A percentile compares a stretch with the other conserved stretches of the same genome.
These are phyloP conservation scores for Bufo bufo DNA, from an alignment of 2,113 vertebrate species.

Conservation along the genomic window DNA sequence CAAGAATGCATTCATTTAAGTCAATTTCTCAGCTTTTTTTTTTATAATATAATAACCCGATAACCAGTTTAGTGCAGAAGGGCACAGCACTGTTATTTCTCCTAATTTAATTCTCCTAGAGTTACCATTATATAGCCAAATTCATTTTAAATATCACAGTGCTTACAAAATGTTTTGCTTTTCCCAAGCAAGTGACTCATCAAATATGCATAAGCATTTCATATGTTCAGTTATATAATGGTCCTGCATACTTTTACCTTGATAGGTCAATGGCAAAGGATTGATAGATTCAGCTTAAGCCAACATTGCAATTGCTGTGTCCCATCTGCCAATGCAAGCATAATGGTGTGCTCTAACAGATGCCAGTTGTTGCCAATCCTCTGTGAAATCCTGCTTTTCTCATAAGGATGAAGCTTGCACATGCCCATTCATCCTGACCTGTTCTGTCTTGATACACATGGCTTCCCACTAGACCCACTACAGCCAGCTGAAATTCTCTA, in stretches of 20 bases:
- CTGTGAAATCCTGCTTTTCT: not conserved
- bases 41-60: not conserved
- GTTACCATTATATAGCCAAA: constrained; percentile 1
- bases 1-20: not conserved
- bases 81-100: not conserved
- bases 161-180: not conserved
- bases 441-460: not conserved
- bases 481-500: constrained; percentile 6
- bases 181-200: not conserved
- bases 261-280: not conserved
- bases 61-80: not conserved
- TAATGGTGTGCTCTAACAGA: constrained; percentile 21
- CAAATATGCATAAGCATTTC: not conserved
- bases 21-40: not conserved
- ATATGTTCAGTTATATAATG: not conserved
- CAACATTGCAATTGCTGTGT: constrained; percentile 5
- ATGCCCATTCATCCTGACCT: not conserved
- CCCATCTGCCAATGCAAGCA: not conserved
- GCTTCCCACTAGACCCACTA: not conserved
- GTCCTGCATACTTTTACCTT: not conserved
- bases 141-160: not conserved
- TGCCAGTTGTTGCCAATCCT: constrained; percentile 1
- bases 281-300: not conserved
- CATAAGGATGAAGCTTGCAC: not conserved
- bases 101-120: not conserved